A percentile compares a stretch with the other conserved stretches of the same genome.
Evolutionary conservation across 2,113 vertebrate genomes (phyloP).

Genomic region (Ciconia maguari): DNA sequence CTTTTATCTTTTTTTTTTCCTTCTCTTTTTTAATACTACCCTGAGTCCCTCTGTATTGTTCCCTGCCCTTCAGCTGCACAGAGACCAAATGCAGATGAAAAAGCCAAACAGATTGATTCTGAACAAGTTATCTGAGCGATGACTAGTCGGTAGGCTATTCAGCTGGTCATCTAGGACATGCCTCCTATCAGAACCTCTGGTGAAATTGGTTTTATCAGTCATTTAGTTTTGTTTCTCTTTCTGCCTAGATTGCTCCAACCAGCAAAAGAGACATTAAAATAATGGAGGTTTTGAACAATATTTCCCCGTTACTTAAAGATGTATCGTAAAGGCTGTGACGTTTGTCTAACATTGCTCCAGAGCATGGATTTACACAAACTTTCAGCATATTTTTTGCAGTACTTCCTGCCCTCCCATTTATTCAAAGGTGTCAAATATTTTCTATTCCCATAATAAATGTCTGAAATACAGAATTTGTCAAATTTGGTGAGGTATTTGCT

Average conservation of each 20-base stretch:
- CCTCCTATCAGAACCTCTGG: not conserved
- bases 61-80: not conserved
- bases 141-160: not conserved
- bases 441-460: not conserved
- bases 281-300: not conserved
- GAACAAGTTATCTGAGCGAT: not conserved
- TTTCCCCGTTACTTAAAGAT: not conserved
- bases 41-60: not conserved
- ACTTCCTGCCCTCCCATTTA: not conserved
- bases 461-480: not conserved
- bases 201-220: not conserved
- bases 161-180: not conserved
- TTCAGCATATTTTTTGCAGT: not conserved
- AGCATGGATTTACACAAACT: not conserved
- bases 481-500: not conserved
- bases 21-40: not conserved
- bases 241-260: not conserved
- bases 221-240: not conserved
- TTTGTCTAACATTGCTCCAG: not conserved
- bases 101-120: not conserved
- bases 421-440: not conserved
- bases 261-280: not conserved
- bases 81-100: not conserved
- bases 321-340: not conserved
- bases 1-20: not conserved